phyloP scores from a whole-genome alignment of 2,888 invertebrate genomes.

The Hypsopygia costalis region DNA sequence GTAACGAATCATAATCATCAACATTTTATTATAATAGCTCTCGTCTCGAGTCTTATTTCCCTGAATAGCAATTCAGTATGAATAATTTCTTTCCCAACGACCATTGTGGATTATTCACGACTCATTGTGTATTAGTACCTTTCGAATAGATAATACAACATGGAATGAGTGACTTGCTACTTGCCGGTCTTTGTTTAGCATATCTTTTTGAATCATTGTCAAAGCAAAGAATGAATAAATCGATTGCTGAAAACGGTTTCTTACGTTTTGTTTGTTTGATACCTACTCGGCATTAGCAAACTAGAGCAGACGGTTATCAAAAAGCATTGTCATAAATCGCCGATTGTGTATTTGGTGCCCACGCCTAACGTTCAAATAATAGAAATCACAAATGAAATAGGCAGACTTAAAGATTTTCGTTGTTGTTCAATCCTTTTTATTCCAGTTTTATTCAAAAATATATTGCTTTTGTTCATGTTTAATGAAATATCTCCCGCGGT shows the following conservation, averaged over 20 bases:
- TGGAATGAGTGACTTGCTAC: constrained; percentile 48
- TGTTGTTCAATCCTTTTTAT: background rate
- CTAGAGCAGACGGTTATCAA: constrained; percentile 2
- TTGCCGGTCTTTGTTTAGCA: constrained; percentile 48
- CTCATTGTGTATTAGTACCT: constrained; percentile 61
- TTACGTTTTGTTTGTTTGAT: constrained; percentile 15
- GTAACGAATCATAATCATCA: constrained; percentile 52
- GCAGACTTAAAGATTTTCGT: background rate
- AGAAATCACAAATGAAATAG: constrained; percentile 2
- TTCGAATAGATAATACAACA: constrained; percentile 61
- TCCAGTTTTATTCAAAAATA: background rate
- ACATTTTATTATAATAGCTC: constrained; percentile 48
- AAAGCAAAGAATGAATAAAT: constrained; percentile 45
- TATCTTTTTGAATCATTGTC: constrained; percentile 58
- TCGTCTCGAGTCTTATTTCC: constrained; percentile 43
- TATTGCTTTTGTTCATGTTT: background rate
- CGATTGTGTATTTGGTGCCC: constrained; percentile 1
- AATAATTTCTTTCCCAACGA: constrained; percentile 54
- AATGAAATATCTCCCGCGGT: background rate
- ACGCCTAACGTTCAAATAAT: constrained; percentile 1
- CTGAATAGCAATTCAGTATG: constrained; percentile 45
- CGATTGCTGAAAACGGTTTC: constrained; percentile 17
- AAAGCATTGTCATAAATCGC: constrained; percentile 5
- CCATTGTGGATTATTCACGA: constrained; percentile 66
- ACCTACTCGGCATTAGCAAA: constrained; percentile 1